Conservation (phyloP, 37 sponge, comb jelly and placozoan species). For the Axinella damicornis region DNA sequence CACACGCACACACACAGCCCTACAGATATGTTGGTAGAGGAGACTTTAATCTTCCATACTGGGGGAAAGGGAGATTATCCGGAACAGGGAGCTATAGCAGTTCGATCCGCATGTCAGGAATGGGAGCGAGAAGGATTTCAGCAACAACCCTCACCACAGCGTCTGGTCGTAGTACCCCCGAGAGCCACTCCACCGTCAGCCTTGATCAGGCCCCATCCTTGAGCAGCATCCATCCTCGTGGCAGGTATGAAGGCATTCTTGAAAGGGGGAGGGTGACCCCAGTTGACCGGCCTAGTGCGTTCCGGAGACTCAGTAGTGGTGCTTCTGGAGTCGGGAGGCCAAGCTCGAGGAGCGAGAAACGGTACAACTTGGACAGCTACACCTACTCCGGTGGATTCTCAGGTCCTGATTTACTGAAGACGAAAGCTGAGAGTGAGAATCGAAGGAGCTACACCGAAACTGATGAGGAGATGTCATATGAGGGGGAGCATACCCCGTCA, state of each 20-base stretch:
- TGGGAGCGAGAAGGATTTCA: not conserved
- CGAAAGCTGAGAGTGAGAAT: not conserved
- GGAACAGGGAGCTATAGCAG: no score
- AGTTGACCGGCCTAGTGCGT: not conserved
- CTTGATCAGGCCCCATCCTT: not conserved
- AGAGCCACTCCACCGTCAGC: not conserved
- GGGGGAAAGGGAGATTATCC: no score
- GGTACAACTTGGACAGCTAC: no score
- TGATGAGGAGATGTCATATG: slow-evolving; percentile 42
- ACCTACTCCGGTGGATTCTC: no score
- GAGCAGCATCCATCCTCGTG: not conserved
- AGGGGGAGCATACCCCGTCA: not conserved
- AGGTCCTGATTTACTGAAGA: not conserved
- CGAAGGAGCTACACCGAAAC: slow-evolving; percentile 29
- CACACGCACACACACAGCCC: no score
- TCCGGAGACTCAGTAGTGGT: no score
- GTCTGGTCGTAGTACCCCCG: slow-evolving; percentile 17
- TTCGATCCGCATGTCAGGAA: not conserved
- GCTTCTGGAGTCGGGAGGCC: no score
- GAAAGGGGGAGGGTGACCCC: not conserved
- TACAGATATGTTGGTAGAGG: no score
- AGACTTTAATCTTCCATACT: no score
- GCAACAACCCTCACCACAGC: not conserved
- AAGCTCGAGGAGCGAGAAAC: no score
- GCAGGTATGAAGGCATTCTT: not conserved